Percentiles rank a stretch among this genome's conserved stretches.
These are phyloP conservation scores for Geodia barretti DNA, from an alignment of 37 sponge, comb jelly and placozoan genomes.

Conservation along the genomic window DNA sequence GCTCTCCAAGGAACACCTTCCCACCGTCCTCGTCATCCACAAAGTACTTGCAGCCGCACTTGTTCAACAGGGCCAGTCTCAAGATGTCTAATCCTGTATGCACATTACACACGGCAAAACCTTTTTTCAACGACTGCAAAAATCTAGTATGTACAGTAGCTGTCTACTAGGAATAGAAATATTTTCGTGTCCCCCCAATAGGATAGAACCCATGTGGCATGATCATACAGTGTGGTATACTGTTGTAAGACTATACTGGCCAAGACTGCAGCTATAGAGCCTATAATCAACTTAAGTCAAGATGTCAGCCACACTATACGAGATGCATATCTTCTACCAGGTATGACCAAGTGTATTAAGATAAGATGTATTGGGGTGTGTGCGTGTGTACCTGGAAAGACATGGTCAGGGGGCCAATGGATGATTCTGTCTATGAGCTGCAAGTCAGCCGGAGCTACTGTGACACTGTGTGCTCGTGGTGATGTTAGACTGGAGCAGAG, in stretches of 20 bases:
- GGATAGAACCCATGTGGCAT: too few relatives aligned
- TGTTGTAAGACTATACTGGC: too few relatives aligned
- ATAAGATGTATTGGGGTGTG: too few relatives aligned
- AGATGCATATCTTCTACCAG: too few relatives aligned
- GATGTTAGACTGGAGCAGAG: conserved; percentile 18
- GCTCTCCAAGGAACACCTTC: conserved; percentile 7
- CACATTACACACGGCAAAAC: neutral
- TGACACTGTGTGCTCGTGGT: neutral
- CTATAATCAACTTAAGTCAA: too few relatives aligned
- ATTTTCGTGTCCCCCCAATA: neutral
- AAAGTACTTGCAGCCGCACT: conserved; percentile 17
- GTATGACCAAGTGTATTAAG: too few relatives aligned
- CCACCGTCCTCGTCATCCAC: conserved; percentile 17
- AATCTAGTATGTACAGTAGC: too few relatives aligned
- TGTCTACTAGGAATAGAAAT: too few relatives aligned
- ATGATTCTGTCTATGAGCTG: conserved; percentile 7
- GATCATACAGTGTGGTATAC: too few relatives aligned
- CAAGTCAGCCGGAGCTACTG: conserved; percentile 6
- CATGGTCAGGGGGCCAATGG: conserved; percentile 34
- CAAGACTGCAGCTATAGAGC: too few relatives aligned
- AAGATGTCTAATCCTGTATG: conserved; percentile 54
- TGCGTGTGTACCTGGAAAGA: conserved; percentile 59
- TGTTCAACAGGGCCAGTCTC: conserved; percentile 29
- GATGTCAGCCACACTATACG: too few relatives aligned
- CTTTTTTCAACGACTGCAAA: neutral